A percentile compares a stretch with the other conserved stretches of the same genome.
These are phyloP conservation scores for Anastrepha ludens DNA, from an alignment of 1,140 invertebrate genomes.

Conservation along the genomic window DNA sequence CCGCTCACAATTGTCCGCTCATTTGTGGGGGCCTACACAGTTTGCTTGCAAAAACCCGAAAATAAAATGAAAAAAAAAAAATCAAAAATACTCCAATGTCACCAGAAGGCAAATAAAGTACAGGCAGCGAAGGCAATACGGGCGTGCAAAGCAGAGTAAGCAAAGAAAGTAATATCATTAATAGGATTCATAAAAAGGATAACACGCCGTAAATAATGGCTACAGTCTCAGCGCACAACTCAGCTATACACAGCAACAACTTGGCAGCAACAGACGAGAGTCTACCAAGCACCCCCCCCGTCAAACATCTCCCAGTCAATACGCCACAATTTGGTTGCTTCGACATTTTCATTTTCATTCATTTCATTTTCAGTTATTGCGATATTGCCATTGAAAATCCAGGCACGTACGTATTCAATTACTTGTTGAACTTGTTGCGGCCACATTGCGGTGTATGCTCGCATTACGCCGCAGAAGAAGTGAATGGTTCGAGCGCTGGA, in stretches of 20 bases:
- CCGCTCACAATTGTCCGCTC: neutral
- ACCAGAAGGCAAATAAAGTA: constrained; percentile 9
- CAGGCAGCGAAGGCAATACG: neutral
- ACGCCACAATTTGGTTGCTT: constrained; percentile 31
- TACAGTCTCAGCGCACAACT: constrained; percentile 1
- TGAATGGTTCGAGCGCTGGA: neutral
- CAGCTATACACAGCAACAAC: neutral
- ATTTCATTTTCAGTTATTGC: constrained; percentile 46
- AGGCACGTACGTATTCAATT: constrained; percentile 66
- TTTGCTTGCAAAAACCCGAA: neutral
- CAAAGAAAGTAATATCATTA: constrained; percentile 53
- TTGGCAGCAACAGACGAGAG: neutral
- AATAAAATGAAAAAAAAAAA: constrained; percentile 4
- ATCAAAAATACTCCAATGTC: neutral
- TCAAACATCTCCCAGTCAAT: neutral
- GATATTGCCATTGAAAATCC: constrained; percentile 49
- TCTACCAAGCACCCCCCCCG: neutral
- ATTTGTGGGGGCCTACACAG: neutral
- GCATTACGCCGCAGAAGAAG: neutral
- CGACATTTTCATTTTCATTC: constrained; percentile 52
- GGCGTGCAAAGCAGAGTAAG: neutral
- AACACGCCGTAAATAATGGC: constrained; percentile 52
- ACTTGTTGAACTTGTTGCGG: constrained; percentile 67
- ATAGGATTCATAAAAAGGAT: constrained; percentile 55
- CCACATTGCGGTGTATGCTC: neutral